Evolutionary conservation across 2,113 vertebrate species (phyloP).

Genomic region (Hucho hucho): DNA sequence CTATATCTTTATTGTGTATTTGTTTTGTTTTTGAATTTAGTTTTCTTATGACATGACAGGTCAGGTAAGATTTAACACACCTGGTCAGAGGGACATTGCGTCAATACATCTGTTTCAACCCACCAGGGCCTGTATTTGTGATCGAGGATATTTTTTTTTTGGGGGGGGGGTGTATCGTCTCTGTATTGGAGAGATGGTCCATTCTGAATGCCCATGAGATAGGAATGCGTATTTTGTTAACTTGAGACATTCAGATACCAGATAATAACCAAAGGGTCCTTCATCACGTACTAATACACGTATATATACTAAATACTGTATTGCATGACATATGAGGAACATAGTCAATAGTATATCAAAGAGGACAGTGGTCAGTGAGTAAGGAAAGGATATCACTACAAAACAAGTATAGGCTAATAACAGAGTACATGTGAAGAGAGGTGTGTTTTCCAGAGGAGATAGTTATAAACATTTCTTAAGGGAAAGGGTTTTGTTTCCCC

Average conservation of each 20-base stretch:
- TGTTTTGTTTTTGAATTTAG: background rate
- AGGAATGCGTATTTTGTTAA: too few species aligned
- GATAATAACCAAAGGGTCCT: background rate
- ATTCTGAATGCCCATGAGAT: too few species aligned
- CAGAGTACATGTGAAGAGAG: background rate
- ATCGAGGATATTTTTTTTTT: too few species aligned
- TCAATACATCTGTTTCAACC: too few species aligned
- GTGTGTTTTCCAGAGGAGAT: conserved; percentile 21
- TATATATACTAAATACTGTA: background rate
- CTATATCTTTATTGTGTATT: conserved; percentile 40
- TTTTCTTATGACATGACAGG: conserved; percentile 14
- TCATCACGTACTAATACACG: background rate
- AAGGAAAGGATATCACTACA: conserved; percentile 3
- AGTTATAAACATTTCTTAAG: conserved; percentile 31
- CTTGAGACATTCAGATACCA: too few species aligned
- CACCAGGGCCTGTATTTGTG: too few species aligned
- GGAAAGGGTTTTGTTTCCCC: conserved; percentile 40
- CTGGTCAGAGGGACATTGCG: too few species aligned
- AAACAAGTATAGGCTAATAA: conserved; percentile 20
- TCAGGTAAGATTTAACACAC: background rate
- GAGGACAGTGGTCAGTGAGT: conserved; percentile 6
- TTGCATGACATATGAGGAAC: background rate
- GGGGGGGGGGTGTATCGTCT: too few species aligned
- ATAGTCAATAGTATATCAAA: background rate
- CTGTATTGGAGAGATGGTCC: too few species aligned